Percentiles rank a stretch among this genome's conserved stretches.
phyloP scores from a whole-genome alignment of 2,888 invertebrate species.

The Stratiomys singularior region DNA sequence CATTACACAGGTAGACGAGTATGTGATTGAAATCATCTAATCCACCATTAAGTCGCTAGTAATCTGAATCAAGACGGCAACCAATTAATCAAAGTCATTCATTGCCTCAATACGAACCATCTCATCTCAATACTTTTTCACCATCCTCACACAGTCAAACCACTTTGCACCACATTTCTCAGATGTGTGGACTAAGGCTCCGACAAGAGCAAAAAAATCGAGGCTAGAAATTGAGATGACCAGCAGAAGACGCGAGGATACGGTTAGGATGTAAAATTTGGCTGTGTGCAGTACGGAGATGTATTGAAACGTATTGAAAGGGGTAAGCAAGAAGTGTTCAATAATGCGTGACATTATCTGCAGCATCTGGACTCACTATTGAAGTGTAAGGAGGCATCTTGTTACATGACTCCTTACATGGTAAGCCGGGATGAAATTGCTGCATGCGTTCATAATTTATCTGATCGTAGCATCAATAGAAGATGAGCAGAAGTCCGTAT shows the following conservation, averaged over 20 bases:
- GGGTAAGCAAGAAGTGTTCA: neutral
- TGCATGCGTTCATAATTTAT: slow-evolving; percentile 11
- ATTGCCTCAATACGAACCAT: neutral
- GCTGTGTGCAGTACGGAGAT: neutral
- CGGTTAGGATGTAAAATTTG: neutral
- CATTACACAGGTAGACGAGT: neutral
- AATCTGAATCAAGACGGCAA: slow-evolving; percentile 45
- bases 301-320: slow-evolving; percentile 2
- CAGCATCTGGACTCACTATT: slow-evolving; percentile 14
- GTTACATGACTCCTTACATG: neutral
- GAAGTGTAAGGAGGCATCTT: slow-evolving; percentile 2
- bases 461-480: neutral
- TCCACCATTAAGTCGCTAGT: slow-evolving; percentile 42
- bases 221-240: slow-evolving; percentile 14
- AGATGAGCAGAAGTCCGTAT: too few species aligned
- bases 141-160: neutral
- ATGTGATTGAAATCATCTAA: slow-evolving; percentile 40
- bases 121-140: too few species aligned
- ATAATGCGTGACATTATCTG: slow-evolving; percentile 20
- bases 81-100: slow-evolving; percentile 45
- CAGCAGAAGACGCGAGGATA: neutral
- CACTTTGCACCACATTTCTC: neutral
- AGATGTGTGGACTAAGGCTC: neutral
- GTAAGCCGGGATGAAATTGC: slow-evolving; percentile 7
- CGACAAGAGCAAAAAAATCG: slow-evolving; percentile 6